Base-by-base conservation (phyloP, 2,797 vertebrate genomes). In the Molossus molossus region DNA sequence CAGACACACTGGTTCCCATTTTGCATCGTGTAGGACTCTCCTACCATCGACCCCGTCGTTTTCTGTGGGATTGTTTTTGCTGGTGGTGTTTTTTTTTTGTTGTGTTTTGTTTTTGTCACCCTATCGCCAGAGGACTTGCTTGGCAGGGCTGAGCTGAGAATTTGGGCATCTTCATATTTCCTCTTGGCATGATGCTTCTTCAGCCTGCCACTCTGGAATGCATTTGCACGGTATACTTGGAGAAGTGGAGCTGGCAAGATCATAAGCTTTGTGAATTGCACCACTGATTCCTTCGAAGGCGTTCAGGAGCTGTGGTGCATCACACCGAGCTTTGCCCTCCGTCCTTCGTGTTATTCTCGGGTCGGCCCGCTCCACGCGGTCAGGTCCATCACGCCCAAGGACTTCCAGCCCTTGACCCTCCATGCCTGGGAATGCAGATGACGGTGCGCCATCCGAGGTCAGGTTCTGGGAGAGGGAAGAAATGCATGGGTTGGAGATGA, bases 261-360 rank as follows among this genome's bases (percentile, higher is more conserved):
- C 58, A 81, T 97, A 97, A 97, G 94, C 92, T 97, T 97, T 95
- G 70, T 97, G 92, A 97, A 89, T 91, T 87, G 89, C 81, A 58
- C 67, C 80, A 81, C 3, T 23, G 77, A 73, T 84, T 73, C 25
- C 69, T 94, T 65, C 20, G 40, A 87, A 89, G 72, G 65, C 37
- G 58, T 37, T 60, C 17, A n/a, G 60, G 67, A 69, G 48, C 60
- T 92, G 55, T 83, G 58, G 62, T 20, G 7, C 21, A 6, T 65
- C 11, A 4, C 55, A 27, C 25, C 4, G 6, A 79, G 5, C 48
- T 29, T 85, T 27, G 10, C 11, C 21, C 50, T 75, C 75, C 37
- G 45, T 64, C 45, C 40, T 50, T 27, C 9, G 0, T 40, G 6
- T 62, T 33, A 7, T 25, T 33, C 27, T 60, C 27, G 18, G 14